A percentile compares a stretch with the other conserved stretches of the same genome.
Evolutionary conservation across 2,797 vertebrate genomes (phyloP).

Genomic region (Toxotes lorentzi): DNA sequence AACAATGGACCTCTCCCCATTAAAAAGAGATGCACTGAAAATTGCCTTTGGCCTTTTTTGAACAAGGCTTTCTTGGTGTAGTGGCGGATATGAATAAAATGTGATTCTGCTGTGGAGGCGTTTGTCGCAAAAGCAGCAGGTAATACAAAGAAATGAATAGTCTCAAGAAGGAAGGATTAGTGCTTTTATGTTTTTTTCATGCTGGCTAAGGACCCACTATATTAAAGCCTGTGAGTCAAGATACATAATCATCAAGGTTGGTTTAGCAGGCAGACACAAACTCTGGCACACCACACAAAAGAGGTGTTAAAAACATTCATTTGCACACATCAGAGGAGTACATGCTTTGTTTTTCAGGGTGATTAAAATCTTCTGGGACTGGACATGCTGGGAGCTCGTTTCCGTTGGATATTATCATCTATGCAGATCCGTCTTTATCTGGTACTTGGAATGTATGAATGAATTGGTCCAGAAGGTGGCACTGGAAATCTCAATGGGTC

Average conservation of each 20-base stretch:
- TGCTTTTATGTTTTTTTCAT: conserved; percentile 65
- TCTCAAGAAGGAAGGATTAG: conserved; percentile 65
- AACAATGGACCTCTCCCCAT: conserved; percentile 52
- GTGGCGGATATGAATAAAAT: conserved; percentile 60
- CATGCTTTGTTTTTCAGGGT: conserved; percentile 18
- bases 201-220: conserved; percentile 37
- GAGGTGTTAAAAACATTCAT: conserved; percentile 32
- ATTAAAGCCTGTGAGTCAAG: conserved; percentile 41
- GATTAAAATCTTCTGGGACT: conserved; percentile 31
- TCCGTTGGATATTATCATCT: neutral
- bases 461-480: neutral
- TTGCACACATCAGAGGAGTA: conserved; percentile 37
- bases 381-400: conserved; percentile 1
- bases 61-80: conserved; percentile 48
- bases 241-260: conserved; percentile 47
- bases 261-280: conserved; percentile 33
- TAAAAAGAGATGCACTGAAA: conserved; percentile 63
- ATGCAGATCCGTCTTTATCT: neutral
- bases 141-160: conserved; percentile 64
- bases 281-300: conserved; percentile 33
- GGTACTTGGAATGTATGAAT: conserved; percentile 2
- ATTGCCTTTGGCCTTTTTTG: conserved; percentile 59
- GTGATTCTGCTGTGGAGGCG: conserved; percentile 51
- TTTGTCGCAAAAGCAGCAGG: conserved; percentile 48
- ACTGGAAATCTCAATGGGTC: neutral